phyloP scores from a whole-genome alignment of 2,113 vertebrate genomes.

The Setophaga petechia region DNA sequence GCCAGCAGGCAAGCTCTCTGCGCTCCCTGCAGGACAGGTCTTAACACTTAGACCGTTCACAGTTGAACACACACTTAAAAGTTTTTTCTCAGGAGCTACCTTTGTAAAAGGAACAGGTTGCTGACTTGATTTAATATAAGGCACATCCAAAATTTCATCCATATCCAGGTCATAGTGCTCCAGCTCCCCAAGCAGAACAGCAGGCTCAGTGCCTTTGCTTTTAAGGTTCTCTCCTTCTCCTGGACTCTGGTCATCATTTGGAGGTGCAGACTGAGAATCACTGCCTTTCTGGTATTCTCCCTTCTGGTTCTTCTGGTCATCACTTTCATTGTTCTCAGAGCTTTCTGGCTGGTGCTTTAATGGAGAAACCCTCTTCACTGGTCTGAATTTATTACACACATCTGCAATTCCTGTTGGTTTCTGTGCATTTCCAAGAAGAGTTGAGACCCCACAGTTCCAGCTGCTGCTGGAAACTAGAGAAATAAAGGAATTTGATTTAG shows the following conservation, averaged over 20 bases:
- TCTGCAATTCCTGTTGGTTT: constrained; percentile 92
- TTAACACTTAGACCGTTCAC: constrained; percentile 76
- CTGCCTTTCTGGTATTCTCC: constrained; percentile 79
- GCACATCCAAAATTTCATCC: constrained; percentile 99
- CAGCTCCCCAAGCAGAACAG: constrained; percentile 84
- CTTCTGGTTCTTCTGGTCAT: constrained; percentile 79
- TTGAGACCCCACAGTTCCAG: constrained; percentile 88
- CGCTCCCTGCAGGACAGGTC: constrained; percentile 68
- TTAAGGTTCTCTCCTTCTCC: constrained; percentile 72
- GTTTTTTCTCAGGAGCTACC: constrained; percentile 82
- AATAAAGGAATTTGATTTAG: constrained; percentile 10
- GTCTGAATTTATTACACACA: constrained; percentile 93
- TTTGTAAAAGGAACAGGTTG: constrained; percentile 87
- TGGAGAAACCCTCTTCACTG: constrained; percentile 95
- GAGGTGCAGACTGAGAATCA: constrained; percentile 62
- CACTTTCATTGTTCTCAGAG: constrained; percentile 84
- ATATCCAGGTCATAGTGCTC: constrained; percentile 98
- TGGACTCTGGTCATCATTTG: constrained; percentile 57
- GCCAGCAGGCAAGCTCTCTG: constrained; percentile 73
- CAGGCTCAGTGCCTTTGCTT: constrained; percentile 64
- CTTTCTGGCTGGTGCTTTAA: constrained; percentile 95
- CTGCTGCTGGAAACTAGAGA: constrained; percentile 85
- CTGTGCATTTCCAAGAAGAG: constrained; percentile 80
- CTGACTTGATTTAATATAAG: constrained; percentile 95
- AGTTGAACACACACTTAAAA: constrained; percentile 66